Percentiles rank a stretch among this genome's conserved stretches.
Conservation (phyloP, 1,140 invertebrate genomes). For the Apocrypta bakeri region DNA sequence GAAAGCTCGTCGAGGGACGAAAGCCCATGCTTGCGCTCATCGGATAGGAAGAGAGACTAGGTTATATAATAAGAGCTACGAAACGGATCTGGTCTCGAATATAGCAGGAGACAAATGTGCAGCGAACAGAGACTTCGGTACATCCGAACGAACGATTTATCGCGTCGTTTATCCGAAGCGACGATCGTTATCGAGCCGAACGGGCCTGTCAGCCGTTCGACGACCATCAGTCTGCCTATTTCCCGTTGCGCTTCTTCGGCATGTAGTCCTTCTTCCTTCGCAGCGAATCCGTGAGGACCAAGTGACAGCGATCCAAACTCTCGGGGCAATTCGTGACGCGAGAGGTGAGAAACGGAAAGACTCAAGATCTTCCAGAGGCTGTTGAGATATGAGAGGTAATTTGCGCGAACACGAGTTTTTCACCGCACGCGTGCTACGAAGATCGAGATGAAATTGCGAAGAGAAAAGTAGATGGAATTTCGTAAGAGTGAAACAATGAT, state of each 20-base stretch:
- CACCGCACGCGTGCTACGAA: neutral
- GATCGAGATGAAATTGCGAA: neutral
- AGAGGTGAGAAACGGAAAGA: neutral
- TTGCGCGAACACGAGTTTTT: neutral
- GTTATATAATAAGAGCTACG: slow-evolving; percentile 4
- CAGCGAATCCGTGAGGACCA: neutral
- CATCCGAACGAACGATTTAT: slow-evolving; percentile 34
- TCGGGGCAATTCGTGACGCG: neutral
- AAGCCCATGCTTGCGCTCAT: neutral
- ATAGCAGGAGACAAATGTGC: slow-evolving; percentile 36
- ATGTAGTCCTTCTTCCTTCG: neutral
- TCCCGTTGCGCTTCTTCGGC: slow-evolving; percentile 12
- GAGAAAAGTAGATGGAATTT: neutral
- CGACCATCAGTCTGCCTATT: slow-evolving; percentile 21
- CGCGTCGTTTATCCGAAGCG: slow-evolving; percentile 27
- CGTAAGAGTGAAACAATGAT: too few relatives aligned
- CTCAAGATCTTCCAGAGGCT: neutral
- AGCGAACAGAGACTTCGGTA: neutral
- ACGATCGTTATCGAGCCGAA: slow-evolving; percentile 25
- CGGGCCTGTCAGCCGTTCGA: neutral
- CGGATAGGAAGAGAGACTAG: too few relatives aligned
- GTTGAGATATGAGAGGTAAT: neutral
- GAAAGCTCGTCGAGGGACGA: neutral
- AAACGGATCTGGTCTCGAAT: slow-evolving; percentile 3
- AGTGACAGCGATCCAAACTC: slow-evolving; percentile 13